These are phyloP conservation scores for Arctocebus calabarensis DNA, from an alignment of 2,797 vertebrate species.

Conservation along the genomic window DNA sequence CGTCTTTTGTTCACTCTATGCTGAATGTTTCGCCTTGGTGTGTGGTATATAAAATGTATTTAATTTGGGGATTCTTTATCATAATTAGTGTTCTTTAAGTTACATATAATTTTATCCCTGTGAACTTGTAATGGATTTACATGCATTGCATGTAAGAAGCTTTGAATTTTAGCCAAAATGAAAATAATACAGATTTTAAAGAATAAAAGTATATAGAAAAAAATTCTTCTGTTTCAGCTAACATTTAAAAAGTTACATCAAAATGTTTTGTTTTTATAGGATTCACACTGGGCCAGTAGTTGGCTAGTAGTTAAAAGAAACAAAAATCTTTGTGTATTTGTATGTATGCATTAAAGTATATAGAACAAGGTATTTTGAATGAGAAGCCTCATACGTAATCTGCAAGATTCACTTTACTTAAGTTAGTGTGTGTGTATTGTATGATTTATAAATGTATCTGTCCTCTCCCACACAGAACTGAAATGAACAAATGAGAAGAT, in stretches of 20 bases:
- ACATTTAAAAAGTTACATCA: background rate
- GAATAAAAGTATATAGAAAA: background rate
- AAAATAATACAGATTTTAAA: background rate
- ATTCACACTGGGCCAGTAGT: background rate
- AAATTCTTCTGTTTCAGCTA: background rate
- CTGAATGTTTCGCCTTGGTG: background rate
- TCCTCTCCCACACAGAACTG: background rate
- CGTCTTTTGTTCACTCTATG: background rate
- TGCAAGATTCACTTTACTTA: background rate
- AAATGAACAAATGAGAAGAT: background rate
- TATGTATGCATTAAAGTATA: background rate
- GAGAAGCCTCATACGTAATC: background rate
- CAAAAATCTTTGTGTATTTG: background rate
- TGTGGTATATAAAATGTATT: background rate
- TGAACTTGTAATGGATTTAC: background rate
- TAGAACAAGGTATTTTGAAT: background rate
- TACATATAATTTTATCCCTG: background rate
- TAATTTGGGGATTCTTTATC: background rate
- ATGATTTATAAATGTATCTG: background rate
- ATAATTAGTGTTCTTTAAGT: background rate
- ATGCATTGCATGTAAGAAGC: background rate
- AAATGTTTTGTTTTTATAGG: background rate
- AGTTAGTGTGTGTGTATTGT: background rate
- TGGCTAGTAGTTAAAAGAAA: background rate
- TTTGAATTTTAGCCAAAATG: background rate